These are phyloP conservation scores for Micrasema longulum DNA, from an alignment of 1,140 invertebrate genomes.

Conservation along the genomic window DNA sequence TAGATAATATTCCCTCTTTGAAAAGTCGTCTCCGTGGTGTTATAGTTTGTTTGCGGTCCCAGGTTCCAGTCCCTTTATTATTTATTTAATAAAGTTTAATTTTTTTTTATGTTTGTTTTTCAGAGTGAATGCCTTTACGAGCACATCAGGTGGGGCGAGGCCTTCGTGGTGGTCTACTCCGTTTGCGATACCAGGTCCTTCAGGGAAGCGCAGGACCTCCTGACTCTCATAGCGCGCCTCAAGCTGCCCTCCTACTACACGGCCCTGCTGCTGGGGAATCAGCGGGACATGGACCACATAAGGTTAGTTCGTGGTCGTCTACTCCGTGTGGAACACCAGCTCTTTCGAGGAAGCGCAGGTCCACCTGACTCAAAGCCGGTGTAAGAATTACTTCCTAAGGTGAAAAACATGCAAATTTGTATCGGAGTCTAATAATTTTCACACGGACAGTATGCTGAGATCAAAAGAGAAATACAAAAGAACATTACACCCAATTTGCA, in stretches of 20 bases:
- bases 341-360: no score
- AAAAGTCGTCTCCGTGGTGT: not conserved
- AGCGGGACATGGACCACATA: conserved; percentile 84
- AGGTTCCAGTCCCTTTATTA: not conserved
- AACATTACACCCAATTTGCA: no score
- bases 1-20: not conserved
- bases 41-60: not conserved
- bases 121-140: conserved; percentile 79
- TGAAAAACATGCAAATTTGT: no score
- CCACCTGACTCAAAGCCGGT: no score
- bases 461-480: no score
- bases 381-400: no score
- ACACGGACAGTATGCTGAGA: no score
- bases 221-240: conserved; percentile 78
- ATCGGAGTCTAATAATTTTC: no score
- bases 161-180: conserved; percentile 87
- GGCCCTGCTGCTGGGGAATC: conserved; percentile 83
- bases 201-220: conserved; percentile 76
- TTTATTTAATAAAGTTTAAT: not conserved
- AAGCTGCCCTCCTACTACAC: conserved; percentile 79
- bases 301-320: conserved; percentile 63
- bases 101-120: conserved; percentile 27
- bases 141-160: conserved; percentile 85
- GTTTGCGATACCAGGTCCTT: conserved; percentile 82
- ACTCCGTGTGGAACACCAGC: no score